A percentile compares a stretch with the other conserved stretches of the same genome.
These are phyloP conservation scores for Samia ricini DNA, from an alignment of 1,140 invertebrate species.

Conservation along the genomic window DNA sequence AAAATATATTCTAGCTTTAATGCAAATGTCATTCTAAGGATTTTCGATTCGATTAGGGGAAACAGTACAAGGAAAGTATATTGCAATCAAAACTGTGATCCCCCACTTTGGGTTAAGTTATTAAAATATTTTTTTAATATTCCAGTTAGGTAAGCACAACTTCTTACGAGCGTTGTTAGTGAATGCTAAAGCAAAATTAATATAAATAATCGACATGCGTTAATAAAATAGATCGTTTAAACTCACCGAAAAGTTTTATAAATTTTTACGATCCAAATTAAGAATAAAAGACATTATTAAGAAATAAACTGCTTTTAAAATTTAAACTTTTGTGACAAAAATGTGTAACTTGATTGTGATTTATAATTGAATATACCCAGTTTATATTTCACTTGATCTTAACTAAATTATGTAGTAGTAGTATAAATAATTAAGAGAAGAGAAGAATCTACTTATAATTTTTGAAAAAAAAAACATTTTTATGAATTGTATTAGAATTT, in stretches of 20 bases:
- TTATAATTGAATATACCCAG: background rate
- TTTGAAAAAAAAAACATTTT: background rate
- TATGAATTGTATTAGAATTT: no score
- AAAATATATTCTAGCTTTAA: no score
- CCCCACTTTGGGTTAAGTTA: background rate
- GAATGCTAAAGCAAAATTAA: background rate
- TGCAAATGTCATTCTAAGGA: no score
- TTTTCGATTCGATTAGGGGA: no score
- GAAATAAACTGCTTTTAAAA: background rate
- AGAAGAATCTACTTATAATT: background rate
- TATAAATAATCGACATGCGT: background rate
- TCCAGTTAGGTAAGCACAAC: background rate
- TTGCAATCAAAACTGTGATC: no score
- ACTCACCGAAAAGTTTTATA: background rate
- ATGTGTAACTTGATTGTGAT: background rate
- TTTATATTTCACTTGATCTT: background rate
- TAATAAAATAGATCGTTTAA: background rate
- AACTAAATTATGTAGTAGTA: background rate
- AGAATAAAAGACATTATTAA: background rate
- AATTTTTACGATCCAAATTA: background rate
- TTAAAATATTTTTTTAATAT: background rate
- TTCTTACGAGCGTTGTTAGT: background rate
- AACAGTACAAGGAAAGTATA: no score
- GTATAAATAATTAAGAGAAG: background rate
- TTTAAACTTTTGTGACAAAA: background rate